Evolutionary conservation across 2,113 vertebrate species (phyloP), one percentile per base, ranked within the genome.

Genomic region (Urocitellus parryii): DNA sequence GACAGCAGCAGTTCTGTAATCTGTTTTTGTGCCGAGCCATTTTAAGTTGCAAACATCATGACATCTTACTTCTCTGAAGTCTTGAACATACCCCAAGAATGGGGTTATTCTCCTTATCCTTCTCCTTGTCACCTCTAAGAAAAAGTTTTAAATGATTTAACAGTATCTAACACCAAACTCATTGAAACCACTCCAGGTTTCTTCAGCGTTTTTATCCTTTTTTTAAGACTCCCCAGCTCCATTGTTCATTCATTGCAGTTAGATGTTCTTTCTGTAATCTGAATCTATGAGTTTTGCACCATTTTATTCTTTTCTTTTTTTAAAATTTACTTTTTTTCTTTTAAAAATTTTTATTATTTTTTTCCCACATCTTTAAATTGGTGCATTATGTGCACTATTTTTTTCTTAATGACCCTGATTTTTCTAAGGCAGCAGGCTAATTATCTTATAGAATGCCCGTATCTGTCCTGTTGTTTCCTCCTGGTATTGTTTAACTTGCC

Each of bases 151-250:
- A 80, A n/a, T 53, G 70, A 81, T 63, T 84, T 12, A 32, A 0
- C 51, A n/a, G 32, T 79, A 51, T 74, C 82, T 82, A 34, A 88
- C 76, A 79, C 34, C 79, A 91, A 45, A 82, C 87, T 73, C 72
- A 14, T 12, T 68, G 78, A 90, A 90, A 73, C 63, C 61, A 63
- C 39, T 29, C 20, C 29, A 74, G 24, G 91, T 80, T 61, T 80
- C 65, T 27, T 81, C 80, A 85, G 48, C 45, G 4, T 79, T 81
- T 83, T 53, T 56, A 18, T 45, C 6, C 32, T 63, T 56, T 39
- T 88, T 88, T 51, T 42, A 89, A 24, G 61, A 63, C 61, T 25
- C 7, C 37, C 70, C 29, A 51, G 7, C 72, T 77, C 29, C 56
- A 14, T 45, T 68, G 37, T 72, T 92, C 45, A n/a, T 8, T 81